Percentiles rank a stretch among this genome's conserved stretches.
Conservation (phyloP, 2,888 invertebrate genomes). For the Pharmacophagus antenor region DNA sequence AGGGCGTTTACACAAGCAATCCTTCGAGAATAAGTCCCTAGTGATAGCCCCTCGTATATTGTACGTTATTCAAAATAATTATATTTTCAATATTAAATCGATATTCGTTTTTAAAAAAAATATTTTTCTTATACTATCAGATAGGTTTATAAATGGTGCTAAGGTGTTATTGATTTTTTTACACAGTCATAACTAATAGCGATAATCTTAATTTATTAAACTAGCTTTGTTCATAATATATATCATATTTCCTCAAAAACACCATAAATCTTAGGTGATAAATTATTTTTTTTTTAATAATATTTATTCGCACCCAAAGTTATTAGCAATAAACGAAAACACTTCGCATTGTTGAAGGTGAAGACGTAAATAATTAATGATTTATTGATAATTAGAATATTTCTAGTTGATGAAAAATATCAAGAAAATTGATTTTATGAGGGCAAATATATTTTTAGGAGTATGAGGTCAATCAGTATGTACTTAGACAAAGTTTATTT, state of each 20-base stretch:
- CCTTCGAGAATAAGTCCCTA: slow-evolving; percentile 10
- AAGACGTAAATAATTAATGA: no score
- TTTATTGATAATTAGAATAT: no score
- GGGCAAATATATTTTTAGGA: no score
- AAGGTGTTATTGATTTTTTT: not conserved
- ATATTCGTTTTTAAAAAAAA: not conserved
- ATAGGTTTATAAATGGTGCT: not conserved
- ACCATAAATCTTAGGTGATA: not conserved
- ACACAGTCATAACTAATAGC: no score
- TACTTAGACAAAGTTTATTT: no score
- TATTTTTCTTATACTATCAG: not conserved
- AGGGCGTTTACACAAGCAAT: slow-evolving; percentile 53
- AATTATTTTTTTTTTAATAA: not conserved
- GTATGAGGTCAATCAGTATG: no score
- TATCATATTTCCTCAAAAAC: not conserved
- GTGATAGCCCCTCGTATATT: not conserved
- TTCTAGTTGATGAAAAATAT: no score
- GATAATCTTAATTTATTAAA: not conserved
- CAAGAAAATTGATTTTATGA: no score
- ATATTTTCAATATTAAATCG: not conserved
- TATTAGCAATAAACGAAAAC: no score
- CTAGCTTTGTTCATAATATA: not conserved
- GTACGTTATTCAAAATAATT: not conserved
- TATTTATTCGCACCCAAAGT: not conserved
- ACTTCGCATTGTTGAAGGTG: no score